These are phyloP conservation scores for Gopherus evgoodei DNA, from an alignment of 2,113 vertebrate genomes.

Conservation along the genomic window DNA sequence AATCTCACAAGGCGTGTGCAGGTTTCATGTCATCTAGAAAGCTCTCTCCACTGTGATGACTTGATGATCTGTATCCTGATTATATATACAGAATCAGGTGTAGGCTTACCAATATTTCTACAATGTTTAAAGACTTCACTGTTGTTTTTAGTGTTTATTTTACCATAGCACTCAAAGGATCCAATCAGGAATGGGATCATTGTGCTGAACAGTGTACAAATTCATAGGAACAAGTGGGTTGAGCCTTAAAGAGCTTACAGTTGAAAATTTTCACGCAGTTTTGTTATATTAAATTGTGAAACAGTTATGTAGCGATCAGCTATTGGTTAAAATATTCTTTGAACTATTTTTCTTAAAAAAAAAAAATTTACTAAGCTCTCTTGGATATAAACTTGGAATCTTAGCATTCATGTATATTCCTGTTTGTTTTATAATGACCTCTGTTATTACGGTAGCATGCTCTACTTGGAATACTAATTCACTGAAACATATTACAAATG, in stretches of 20 bases:
- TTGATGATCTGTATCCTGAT: neutral
- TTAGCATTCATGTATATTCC: neutral
- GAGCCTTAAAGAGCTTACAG: neutral
- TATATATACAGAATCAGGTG: neutral
- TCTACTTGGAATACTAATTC: neutral
- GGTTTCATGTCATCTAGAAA: neutral
- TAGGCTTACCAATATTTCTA: neutral
- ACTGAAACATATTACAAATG: neutral
- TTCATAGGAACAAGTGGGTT: neutral
- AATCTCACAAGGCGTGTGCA: neutral
- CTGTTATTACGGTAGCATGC: neutral
- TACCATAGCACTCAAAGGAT: neutral
- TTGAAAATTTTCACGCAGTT: neutral
- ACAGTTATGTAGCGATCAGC: neutral
- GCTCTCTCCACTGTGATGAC: neutral
- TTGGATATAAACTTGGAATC: neutral
- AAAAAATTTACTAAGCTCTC: neutral
- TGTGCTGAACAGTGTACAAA: neutral
- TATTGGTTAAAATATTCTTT: neutral
- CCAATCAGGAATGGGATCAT: neutral
- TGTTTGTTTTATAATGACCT: neutral
- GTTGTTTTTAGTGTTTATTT: neutral
- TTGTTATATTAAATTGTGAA: neutral
- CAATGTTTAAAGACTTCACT: neutral
- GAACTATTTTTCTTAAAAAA: neutral